These are phyloP conservation scores for Ceratosolen fusciceps DNA, from an alignment of 1,140 invertebrate genomes.

Conservation along the genomic window DNA sequence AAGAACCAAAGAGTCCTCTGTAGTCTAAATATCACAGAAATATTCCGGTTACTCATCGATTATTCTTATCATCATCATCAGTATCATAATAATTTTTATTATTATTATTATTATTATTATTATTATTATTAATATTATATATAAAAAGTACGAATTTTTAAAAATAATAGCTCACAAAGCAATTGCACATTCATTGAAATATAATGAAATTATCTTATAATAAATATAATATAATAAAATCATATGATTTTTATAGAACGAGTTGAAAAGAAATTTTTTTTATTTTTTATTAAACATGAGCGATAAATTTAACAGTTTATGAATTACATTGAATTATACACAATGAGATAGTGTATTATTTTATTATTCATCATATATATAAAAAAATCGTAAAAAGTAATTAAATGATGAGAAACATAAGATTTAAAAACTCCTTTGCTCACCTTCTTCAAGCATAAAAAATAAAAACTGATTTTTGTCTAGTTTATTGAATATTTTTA, in stretches of 20 bases:
- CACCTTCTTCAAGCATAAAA: constrained; percentile 39
- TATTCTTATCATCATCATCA: background rate
- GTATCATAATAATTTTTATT: background rate
- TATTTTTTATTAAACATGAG: constrained; percentile 30
- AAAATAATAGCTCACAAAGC: constrained; percentile 20
- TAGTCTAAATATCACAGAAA: constrained; percentile 1
- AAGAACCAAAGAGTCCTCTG: constrained; percentile 53
- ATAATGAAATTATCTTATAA: constrained; percentile 27
- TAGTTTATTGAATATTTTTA: constrained; percentile 50
- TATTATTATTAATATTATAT: background rate
- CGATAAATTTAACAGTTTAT: constrained; percentile 30
- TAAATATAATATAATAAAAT: no score
- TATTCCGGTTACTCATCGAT: constrained; percentile 17
- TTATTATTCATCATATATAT: constrained; percentile 59
- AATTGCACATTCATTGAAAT: constrained; percentile 12
- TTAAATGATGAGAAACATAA: constrained; percentile 53
- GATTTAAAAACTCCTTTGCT: constrained; percentile 38
- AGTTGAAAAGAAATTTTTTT: constrained; percentile 4
- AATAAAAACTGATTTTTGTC: constrained; percentile 52
- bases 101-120: background rate
- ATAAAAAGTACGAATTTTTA: background rate
- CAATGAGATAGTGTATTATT: constrained; percentile 49
- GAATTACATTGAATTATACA: constrained; percentile 33
- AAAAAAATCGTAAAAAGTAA: constrained; percentile 55
- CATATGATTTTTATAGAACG: constrained; percentile 27